These are phyloP conservation scores for Charanyca ferruginea DNA, from an alignment of 2,888 invertebrate species.

Conservation along the genomic window DNA sequence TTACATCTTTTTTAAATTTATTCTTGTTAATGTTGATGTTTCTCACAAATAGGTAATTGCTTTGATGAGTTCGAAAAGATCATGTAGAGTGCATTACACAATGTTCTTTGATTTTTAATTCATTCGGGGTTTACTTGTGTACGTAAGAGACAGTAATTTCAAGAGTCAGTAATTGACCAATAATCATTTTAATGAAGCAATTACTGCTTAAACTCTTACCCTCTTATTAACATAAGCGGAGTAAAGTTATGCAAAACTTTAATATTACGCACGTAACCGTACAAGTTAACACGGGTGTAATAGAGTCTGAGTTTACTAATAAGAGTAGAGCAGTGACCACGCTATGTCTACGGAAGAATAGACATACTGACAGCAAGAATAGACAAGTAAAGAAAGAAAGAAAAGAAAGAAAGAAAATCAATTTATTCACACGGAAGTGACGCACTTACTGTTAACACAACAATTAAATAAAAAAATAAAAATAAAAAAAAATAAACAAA, in stretches of 20 bases:
- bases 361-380: too few species aligned
- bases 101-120: conserved; percentile 33
- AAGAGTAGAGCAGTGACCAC: too few species aligned
- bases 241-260: neutral
- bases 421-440: too few species aligned
- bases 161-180: neutral
- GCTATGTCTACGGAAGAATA: too few species aligned
- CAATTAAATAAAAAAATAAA: too few species aligned
- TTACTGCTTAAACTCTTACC: conserved; percentile 1
- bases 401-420: too few species aligned
- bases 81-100: conserved; percentile 1
- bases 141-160: conserved; percentile 18
- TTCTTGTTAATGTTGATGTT: conserved; percentile 20
- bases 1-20: conserved; percentile 42
- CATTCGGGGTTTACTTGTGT: conserved; percentile 5
- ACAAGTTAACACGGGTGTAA: neutral
- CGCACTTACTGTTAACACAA: too few species aligned
- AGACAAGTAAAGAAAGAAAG: too few species aligned
- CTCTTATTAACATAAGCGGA: neutral
- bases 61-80: conserved; percentile 31
- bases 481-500: too few species aligned
- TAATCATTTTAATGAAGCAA: conserved; percentile 35
- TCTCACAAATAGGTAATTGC: conserved; percentile 29
- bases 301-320: too few species aligned
- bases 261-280: too few species aligned